Percentiles rank a stretch among this genome's conserved stretches.
phyloP scores from a whole-genome alignment of 2,888 invertebrate genomes.

The Agapostemon virescens region DNA sequence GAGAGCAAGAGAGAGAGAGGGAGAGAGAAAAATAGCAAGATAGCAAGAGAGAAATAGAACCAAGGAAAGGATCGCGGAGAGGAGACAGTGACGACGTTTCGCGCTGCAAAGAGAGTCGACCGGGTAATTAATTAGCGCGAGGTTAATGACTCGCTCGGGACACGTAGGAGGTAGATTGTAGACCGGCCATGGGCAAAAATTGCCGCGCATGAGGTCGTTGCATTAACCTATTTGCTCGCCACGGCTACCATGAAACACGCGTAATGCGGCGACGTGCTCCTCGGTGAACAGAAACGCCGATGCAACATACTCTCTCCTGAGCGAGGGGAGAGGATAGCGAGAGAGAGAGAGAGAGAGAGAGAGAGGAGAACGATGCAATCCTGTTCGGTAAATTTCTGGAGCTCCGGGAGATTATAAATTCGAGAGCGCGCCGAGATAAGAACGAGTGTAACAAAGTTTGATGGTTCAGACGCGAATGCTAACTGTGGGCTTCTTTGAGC shows the following conservation, averaged over 20 bases:
- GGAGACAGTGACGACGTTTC: constrained; percentile 39
- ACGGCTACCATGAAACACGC: constrained; percentile 52
- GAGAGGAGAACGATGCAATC: not conserved
- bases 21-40: no score
- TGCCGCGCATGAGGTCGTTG: constrained; percentile 58
- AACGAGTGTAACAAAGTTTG: constrained; percentile 34
- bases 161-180: constrained; percentile 53
- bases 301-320: not conserved
- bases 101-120: constrained; percentile 49
- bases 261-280: constrained; percentile 34
- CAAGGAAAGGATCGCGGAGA: constrained; percentile 22
- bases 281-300: constrained; percentile 21
- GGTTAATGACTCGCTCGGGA: constrained; percentile 64
- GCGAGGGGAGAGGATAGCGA: no score
- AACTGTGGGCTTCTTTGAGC: constrained; percentile 32
- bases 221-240: constrained; percentile 64
- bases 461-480: constrained; percentile 32
- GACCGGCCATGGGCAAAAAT: constrained; percentile 56
- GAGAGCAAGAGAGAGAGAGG: not conserved
- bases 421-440: constrained; percentile 1
- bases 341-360: not conserved
- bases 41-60: not conserved
- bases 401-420: constrained; percentile 11
- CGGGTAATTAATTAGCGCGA: constrained; percentile 64
- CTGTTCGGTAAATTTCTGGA: constrained; percentile 25